These are phyloP conservation scores for Pterocles burchelli DNA, from an alignment of 2,113 vertebrate species.

Conservation along the genomic window DNA sequence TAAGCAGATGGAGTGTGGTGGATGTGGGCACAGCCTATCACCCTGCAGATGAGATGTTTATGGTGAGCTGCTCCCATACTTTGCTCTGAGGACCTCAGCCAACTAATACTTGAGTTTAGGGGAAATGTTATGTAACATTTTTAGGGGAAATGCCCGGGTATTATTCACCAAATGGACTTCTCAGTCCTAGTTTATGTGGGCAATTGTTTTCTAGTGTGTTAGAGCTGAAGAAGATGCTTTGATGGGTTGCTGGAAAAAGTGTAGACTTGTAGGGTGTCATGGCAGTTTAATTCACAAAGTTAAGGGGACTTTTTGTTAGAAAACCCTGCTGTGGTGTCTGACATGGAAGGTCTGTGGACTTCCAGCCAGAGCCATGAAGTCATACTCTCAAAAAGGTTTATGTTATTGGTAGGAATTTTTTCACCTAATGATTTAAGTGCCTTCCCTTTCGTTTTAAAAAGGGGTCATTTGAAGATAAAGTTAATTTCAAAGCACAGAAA, in stretches of 20 bases:
- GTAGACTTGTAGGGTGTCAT: background rate
- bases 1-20: background rate
- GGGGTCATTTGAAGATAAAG: background rate
- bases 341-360: background rate
- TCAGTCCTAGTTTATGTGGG: background rate
- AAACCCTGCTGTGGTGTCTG: background rate
- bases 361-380: background rate
- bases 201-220: background rate
- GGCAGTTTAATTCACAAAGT: background rate
- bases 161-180: background rate
- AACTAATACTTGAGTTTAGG: background rate
- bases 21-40: background rate
- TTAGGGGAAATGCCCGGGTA: background rate
- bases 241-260: background rate
- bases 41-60: background rate
- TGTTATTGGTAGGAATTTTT: accelerated
- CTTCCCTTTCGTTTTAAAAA: background rate
- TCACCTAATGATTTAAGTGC: background rate
- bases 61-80: background rate
- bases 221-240: background rate
- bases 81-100: background rate
- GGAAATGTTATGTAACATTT: background rate
- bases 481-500: background rate
- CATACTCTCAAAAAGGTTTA: background rate
- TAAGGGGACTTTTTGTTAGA: background rate